phyloP scores from a whole-genome alignment of 2,888 invertebrate genomes.

The Drosophila paracracens region DNA sequence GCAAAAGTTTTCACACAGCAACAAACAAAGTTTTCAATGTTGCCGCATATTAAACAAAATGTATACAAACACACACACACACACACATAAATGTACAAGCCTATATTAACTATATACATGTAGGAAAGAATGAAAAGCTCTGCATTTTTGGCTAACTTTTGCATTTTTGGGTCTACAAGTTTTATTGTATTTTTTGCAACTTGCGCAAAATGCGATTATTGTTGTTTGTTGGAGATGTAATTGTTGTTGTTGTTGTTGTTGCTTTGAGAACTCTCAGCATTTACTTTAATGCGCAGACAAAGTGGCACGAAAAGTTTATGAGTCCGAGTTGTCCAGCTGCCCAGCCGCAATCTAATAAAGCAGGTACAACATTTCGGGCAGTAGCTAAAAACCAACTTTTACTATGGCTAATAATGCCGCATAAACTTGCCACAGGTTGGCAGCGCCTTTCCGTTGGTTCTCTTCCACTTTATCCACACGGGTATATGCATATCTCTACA shows the following conservation, averaged over 20 bases:
- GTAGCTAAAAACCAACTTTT: slow-evolving; percentile 70
- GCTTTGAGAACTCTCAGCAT: slow-evolving; percentile 41
- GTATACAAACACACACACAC: slow-evolving; percentile 6
- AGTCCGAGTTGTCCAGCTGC: slow-evolving; percentile 31
- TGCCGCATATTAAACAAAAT: slow-evolving; percentile 75
- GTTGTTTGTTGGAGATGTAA: slow-evolving; percentile 30
- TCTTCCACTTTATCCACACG: slow-evolving; percentile 1
- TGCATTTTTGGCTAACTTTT: slow-evolving; percentile 61
- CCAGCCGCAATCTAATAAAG: slow-evolving; percentile 71
- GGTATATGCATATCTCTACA: not conserved
- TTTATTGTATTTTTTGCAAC: slow-evolving; percentile 54
- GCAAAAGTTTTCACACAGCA: slow-evolving; percentile 61
- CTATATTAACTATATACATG: slow-evolving; percentile 22
- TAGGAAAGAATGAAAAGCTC: slow-evolving; percentile 36
- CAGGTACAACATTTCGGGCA: slow-evolving; percentile 58
- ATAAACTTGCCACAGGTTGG: slow-evolving; percentile 75
- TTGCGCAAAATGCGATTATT: slow-evolving; percentile 32
- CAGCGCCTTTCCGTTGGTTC: slow-evolving; percentile 13
- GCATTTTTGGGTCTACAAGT: slow-evolving; percentile 58
- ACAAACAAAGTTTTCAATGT: slow-evolving; percentile 69
- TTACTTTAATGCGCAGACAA: slow-evolving; percentile 73
- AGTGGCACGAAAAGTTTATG: slow-evolving; percentile 72
- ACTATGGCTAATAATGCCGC: slow-evolving; percentile 75
- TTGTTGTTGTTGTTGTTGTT: slow-evolving; percentile 25
- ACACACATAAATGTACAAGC: slow-evolving; percentile 8